A percentile compares a stretch with the other conserved stretches of the same genome.
Conservation (phyloP, 2,888 invertebrate genomes). For the Craniophora ligustri region DNA sequence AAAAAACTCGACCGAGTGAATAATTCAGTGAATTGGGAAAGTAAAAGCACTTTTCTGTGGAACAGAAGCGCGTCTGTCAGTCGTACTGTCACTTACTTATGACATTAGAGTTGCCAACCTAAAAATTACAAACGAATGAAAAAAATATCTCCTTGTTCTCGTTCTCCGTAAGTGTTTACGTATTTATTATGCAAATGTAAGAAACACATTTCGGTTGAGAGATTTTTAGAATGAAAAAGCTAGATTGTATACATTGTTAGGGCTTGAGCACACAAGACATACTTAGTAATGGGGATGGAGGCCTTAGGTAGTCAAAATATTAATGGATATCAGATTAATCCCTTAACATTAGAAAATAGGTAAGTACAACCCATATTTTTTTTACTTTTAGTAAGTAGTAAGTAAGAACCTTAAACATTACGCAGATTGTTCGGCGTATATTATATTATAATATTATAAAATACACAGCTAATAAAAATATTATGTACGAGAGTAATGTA, state of each 20-base stretch:
- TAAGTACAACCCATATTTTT: no score
- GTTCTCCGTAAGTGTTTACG: conserved; percentile 28
- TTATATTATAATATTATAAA: no score
- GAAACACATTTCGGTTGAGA: background rate
- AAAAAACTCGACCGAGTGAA: conserved; percentile 69
- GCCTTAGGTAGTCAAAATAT: no score
- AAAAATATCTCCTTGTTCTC: conserved; percentile 32
- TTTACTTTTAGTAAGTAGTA: no score
- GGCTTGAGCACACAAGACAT: background rate
- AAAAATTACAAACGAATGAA: conserved; percentile 59
- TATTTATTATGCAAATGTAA: conserved; percentile 20
- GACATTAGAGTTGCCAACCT: conserved; percentile 63
- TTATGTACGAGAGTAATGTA: no score
- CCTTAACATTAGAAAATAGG: no score
- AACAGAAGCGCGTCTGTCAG: conserved; percentile 69
- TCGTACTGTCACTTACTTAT: conserved; percentile 81
- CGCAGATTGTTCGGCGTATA: no score
- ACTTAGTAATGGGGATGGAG: no score
- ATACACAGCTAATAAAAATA: no score
- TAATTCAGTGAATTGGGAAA: conserved; percentile 77
- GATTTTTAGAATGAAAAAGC: background rate
- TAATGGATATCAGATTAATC: no score
- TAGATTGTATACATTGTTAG: background rate
- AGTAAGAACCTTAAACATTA: no score
- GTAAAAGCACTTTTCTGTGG: conserved; percentile 73